Conservation (phyloP, 2,888 invertebrate genomes). For the Cephus sareptanus region DNA sequence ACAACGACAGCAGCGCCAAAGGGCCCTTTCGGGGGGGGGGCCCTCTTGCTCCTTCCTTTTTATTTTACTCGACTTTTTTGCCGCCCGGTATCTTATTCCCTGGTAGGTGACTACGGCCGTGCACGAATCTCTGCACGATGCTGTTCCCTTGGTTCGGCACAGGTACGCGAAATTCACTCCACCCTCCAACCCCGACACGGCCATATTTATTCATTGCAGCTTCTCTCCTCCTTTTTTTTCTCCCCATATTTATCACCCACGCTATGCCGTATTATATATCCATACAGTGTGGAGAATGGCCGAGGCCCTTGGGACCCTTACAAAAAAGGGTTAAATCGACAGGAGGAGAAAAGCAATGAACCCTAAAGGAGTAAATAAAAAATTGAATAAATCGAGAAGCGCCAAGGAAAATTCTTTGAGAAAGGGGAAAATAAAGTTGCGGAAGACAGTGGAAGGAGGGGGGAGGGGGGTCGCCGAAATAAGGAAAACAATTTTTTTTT, state of each 20-base stretch:
- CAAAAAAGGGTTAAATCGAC: not conserved
- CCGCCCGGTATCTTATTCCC: not conserved
- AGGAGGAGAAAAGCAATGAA: not conserved
- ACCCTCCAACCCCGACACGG: constrained; percentile 15
- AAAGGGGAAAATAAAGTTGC: not conserved
- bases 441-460: not conserved
- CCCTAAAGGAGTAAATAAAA: not conserved
- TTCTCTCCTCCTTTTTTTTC: constrained; percentile 35
- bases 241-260: constrained; percentile 40
- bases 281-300: not conserved
- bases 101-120: not conserved
- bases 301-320: not conserved
- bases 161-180: not conserved
- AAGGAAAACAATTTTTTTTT: no score
- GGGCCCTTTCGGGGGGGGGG: constrained; percentile 22
- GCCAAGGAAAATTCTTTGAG: not conserved
- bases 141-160: not conserved
- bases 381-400: not conserved
- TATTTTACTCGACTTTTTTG: not conserved
- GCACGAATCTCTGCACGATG: not conserved
- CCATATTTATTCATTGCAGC: constrained; percentile 43
- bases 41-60: not conserved
- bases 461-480: no score
- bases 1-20: constrained; percentile 29
- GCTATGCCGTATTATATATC: not conserved